Conservation (phyloP, 1,140 invertebrate species). For the Druon quercuslanigerum region DNA sequence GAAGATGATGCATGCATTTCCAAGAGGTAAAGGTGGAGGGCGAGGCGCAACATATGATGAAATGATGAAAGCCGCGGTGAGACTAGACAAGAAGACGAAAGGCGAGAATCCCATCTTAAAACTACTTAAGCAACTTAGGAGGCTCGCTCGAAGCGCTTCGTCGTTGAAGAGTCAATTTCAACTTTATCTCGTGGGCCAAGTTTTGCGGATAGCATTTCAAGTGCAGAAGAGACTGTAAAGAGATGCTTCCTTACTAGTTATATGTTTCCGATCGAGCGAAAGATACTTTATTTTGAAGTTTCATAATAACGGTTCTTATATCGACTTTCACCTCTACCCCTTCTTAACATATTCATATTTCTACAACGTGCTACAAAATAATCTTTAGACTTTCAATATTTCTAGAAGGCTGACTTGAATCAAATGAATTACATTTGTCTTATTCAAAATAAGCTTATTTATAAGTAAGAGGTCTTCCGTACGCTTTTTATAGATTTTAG, state of each 20-base stretch:
- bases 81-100: constrained; percentile 16
- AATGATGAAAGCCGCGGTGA: constrained; percentile 12
- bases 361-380: neutral
- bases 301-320: constrained; percentile 43
- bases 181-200: constrained; percentile 54
- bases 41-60: constrained; percentile 1
- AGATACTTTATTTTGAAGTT: constrained; percentile 47
- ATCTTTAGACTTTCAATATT: constrained; percentile 17
- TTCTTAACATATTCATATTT: neutral
- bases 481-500: no score
- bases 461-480: no score
- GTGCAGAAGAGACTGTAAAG: constrained; percentile 19
- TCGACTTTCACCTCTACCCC: neutral
- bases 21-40: no score
- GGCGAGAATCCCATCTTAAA: constrained; percentile 39
- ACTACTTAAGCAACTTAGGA: constrained; percentile 55
- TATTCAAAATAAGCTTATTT: no score
- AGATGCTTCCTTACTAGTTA: constrained; percentile 36
- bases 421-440: neutral
- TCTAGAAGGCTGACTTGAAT: constrained; percentile 22
- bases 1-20: neutral
- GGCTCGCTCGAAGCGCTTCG: constrained; percentile 41
- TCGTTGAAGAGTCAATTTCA: constrained; percentile 59
- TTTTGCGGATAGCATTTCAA: constrained; percentile 44
- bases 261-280: constrained; percentile 15